Conservation (phyloP, 2,888 invertebrate species). For the Empis stercorea region DNA sequence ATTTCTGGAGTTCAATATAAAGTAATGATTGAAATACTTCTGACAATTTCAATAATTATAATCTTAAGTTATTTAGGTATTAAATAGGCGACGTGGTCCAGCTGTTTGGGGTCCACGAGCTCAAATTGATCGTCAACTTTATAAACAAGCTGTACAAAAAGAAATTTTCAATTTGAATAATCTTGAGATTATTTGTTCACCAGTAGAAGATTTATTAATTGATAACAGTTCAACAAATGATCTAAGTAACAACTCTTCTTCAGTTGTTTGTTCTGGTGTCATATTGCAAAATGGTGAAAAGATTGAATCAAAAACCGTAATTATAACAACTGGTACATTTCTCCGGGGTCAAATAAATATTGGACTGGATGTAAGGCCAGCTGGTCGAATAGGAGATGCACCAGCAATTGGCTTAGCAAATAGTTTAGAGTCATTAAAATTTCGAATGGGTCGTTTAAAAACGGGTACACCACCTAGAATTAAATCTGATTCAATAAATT, state of each 20-base stretch:
- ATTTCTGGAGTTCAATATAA: conserved; percentile 68
- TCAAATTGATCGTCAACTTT: conserved; percentile 72
- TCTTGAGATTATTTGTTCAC: conserved; percentile 52
- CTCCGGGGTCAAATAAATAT: conserved; percentile 73
- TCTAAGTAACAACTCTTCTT: too few relatives aligned
- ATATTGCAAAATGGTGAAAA: conserved; percentile 40
- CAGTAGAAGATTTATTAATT: conserved; percentile 68
- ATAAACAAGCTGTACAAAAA: conserved; percentile 60
- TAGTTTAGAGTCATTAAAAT: conserved; percentile 55
- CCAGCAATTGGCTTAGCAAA: conserved; percentile 63
- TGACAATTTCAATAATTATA: too few relatives aligned
- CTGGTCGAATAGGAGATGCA: conserved; percentile 69
- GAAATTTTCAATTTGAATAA: conserved; percentile 53
- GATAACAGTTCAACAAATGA: conserved; percentile 11
- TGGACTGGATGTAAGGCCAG: conserved; percentile 58
- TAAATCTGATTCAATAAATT: conserved; percentile 54
- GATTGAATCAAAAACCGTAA: conserved; percentile 49
- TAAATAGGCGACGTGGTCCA: conserved; percentile 72
- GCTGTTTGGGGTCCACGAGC: conserved; percentile 83
- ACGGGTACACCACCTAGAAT: conserved; percentile 81
- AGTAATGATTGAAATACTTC: too few relatives aligned
- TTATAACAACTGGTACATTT: conserved; percentile 83
- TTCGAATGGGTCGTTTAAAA: conserved; percentile 66
- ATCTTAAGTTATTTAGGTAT: conserved; percentile 40
- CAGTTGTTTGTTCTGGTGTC: conserved; percentile 28